phyloP scores from a whole-genome alignment of 35 echinoderm and acorn worm species.

The Apostichopus parvimensis region DNA sequence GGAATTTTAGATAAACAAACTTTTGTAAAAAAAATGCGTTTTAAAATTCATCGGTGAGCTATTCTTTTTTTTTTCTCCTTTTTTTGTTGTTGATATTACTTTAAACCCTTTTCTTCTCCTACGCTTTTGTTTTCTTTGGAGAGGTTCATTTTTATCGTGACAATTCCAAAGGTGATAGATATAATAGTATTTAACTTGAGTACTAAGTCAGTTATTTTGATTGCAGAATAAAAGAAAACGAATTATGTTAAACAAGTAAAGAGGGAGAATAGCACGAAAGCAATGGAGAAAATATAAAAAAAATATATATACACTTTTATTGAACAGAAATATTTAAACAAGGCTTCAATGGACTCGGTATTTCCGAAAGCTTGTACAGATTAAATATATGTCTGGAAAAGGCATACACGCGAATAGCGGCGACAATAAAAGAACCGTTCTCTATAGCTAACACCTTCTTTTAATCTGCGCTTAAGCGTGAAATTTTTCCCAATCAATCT shows the following conservation, averaged over 20 bases:
- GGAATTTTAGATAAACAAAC: conserved; percentile 46
- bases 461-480: conserved; percentile 35
- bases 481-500: conserved; percentile 36
- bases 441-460: conserved; percentile 45
- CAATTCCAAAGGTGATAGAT: conserved; percentile 6
- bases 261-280: not conserved
- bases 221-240: conserved; percentile 47
- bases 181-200: not conserved
- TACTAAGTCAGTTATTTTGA: conserved; percentile 43
- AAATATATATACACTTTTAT: not conserved
- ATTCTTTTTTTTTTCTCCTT: not conserved
- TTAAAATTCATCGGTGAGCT: not conserved
- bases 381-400: conserved; percentile 13
- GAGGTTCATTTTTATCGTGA: not conserved
- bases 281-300: not conserved
- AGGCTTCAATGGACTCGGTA: not conserved
- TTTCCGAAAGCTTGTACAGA: conserved; percentile 20
- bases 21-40: conserved; percentile 10
- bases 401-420: conserved; percentile 40
- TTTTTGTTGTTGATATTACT: not conserved
- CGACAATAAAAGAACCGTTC: conserved; percentile 30
- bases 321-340: not conserved
- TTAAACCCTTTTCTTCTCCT: not conserved
- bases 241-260: conserved; percentile 33
- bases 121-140: not conserved